These are phyloP conservation scores for Meloidogyne hapla DNA, from an alignment of 1,140 invertebrate species.

Conservation along the genomic window DNA sequence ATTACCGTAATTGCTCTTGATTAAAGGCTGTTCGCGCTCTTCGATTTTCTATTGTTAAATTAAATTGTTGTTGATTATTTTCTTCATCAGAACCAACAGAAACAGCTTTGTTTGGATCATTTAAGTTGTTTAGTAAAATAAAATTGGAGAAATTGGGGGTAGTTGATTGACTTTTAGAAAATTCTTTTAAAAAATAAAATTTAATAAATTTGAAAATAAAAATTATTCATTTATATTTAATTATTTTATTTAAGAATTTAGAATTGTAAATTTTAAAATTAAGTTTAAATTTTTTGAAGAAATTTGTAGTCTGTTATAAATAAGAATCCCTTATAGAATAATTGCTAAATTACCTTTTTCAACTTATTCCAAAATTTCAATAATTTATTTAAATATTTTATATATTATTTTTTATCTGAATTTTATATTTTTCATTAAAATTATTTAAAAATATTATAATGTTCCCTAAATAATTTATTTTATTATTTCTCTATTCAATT, in stretches of 20 bases:
- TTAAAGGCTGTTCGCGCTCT: conserved; percentile 22
- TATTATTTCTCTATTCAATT: neutral
- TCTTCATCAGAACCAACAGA: conserved; percentile 24
- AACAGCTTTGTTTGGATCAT: neutral
- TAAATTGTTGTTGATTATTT: conserved; percentile 18
- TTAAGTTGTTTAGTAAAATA: neutral
- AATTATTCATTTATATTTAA: too few species aligned
- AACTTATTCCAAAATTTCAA: too few species aligned
- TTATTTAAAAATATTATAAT: neutral
- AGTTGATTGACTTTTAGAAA: neutral
- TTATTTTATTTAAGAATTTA: too few species aligned
- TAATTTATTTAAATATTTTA: too few species aligned
- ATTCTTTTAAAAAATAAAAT: too few species aligned
- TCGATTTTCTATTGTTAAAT: neutral
- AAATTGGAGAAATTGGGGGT: neutral
- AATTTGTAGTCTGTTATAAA: too few species aligned
- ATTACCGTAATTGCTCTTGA: conserved; percentile 10
- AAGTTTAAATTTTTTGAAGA: too few species aligned
- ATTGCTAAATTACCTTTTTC: too few species aligned
- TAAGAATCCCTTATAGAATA: too few species aligned
- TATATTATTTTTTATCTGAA: too few species aligned
- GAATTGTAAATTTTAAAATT: too few species aligned
- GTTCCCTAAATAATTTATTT: neutral
- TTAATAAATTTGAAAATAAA: too few species aligned
- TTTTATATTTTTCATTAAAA: neutral